A percentile compares a stretch with the other conserved stretches of the same genome.
phyloP scores from a whole-genome alignment of 2,797 vertebrate genomes.

The Menidia menidia region DNA sequence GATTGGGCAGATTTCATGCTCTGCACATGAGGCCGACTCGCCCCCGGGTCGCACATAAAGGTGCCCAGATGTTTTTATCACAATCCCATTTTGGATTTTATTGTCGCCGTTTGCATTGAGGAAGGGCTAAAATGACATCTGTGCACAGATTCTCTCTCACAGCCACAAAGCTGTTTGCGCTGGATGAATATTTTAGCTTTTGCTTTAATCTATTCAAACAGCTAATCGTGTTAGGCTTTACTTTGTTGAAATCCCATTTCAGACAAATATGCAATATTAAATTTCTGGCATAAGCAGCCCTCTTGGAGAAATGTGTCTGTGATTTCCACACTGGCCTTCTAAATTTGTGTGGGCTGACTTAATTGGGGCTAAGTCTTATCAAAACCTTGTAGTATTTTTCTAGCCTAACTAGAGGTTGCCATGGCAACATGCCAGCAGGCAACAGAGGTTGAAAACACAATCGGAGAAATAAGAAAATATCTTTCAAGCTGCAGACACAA shows the following conservation, averaged over 20 bases:
- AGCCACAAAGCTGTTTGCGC: slow-evolving; percentile 21
- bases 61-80: not conserved
- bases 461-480: slow-evolving; percentile 55
- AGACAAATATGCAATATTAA: slow-evolving; percentile 59
- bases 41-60: not conserved
- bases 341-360: slow-evolving; percentile 69
- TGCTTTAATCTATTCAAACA: slow-evolving; percentile 58
- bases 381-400: slow-evolving; percentile 70
- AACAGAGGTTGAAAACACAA: slow-evolving; percentile 64
- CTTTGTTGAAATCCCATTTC: slow-evolving; percentile 62
- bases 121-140: slow-evolving; percentile 8
- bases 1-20: not conserved
- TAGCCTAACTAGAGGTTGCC: slow-evolving; percentile 71
- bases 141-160: slow-evolving; percentile 10
- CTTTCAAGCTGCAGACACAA: slow-evolving; percentile 39
- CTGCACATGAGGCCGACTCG: too few relatives aligned
- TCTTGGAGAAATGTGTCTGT: slow-evolving; percentile 53
- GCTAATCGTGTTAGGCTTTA: slow-evolving; percentile 63
- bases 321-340: slow-evolving; percentile 65
- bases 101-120: slow-evolving; percentile 9
- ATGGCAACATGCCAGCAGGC: slow-evolving; percentile 58
- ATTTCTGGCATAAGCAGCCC: slow-evolving; percentile 60
- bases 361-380: slow-evolving; percentile 77
- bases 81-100: slow-evolving; percentile 13
- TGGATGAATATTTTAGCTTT: slow-evolving; percentile 47